Percentiles rank a stretch among this genome's conserved stretches.
phyloP scores from a whole-genome alignment of 1,140 invertebrate species.

The Belonocnema kinseyi region DNA sequence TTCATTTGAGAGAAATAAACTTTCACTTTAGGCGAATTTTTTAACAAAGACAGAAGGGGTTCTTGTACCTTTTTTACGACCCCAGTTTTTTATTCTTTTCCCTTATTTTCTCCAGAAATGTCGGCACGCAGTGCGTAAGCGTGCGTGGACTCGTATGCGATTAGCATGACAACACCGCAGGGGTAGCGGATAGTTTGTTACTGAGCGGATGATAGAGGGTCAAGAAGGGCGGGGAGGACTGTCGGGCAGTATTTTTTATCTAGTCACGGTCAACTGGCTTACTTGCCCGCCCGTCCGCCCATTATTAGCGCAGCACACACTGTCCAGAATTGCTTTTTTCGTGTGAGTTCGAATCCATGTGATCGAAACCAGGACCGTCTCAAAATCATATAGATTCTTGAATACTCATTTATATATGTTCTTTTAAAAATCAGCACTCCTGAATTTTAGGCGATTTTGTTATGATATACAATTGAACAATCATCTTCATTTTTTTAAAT shows the following conservation, averaged over 20 bases:
- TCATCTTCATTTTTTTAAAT: no score
- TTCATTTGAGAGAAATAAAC: no score
- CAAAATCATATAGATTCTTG: neutral
- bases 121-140: slow-evolving; percentile 38
- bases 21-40: no score
- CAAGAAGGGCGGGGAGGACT: slow-evolving; percentile 45
- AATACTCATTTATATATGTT: neutral
- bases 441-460: neutral
- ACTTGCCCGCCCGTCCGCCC: slow-evolving; percentile 67
- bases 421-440: neutral
- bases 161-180: slow-evolving; percentile 62
- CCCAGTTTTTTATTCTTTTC: slow-evolving; percentile 14
- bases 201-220: slow-evolving; percentile 52
- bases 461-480: no score
- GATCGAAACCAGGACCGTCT: slow-evolving; percentile 32
- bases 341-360: slow-evolving; percentile 44
- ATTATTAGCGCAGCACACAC: slow-evolving; percentile 74
- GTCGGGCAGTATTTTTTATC: slow-evolving; percentile 76
- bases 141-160: slow-evolving; percentile 56
- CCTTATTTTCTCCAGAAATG: slow-evolving; percentile 12
- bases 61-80: no score
- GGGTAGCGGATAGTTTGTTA: slow-evolving; percentile 54
- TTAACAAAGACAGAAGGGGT: no score
- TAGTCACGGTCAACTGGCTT: slow-evolving; percentile 77
- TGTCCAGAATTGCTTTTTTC: slow-evolving; percentile 48